Evolutionary conservation across 2,888 invertebrate genomes (phyloP).

Genomic region (Orchesella flavescens): DNA sequence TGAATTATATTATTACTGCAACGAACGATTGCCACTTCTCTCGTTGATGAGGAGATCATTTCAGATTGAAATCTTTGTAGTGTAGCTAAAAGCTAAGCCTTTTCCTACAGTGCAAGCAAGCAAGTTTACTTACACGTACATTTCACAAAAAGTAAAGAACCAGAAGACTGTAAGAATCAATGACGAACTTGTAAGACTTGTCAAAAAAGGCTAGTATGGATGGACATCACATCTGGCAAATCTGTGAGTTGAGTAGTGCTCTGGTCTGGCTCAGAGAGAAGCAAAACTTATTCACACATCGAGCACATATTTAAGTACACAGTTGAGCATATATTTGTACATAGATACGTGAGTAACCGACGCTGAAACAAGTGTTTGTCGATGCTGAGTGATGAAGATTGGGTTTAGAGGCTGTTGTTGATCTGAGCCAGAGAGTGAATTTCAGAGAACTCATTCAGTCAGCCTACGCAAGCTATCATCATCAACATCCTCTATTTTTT

Average conservation of each 20-base stretch:
- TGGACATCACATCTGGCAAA: no score
- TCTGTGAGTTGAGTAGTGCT: no score
- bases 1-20: no score
- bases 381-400: neutral
- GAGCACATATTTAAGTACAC: no score
- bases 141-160: neutral
- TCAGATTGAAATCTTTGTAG: neutral
- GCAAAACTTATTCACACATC: no score
- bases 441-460: conserved; percentile 12
- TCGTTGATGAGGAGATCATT: neutral
- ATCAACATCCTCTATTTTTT: conserved; percentile 2
- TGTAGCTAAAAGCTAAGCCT: no score
- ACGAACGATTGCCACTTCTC: no score
- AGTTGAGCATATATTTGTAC: no score
- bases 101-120: no score
- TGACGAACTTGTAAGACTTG: conserved; percentile 5
- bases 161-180: neutral
- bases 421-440: no score
- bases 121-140: no score
- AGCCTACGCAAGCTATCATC: conserved; percentile 1
- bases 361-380: conserved; percentile 4
- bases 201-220: neutral
- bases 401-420: neutral
- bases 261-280: no score
- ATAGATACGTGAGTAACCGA: neutral